These are phyloP conservation scores for Protaetia brevitarsis DNA, from an alignment of 1,140 invertebrate species.

Conservation along the genomic window DNA sequence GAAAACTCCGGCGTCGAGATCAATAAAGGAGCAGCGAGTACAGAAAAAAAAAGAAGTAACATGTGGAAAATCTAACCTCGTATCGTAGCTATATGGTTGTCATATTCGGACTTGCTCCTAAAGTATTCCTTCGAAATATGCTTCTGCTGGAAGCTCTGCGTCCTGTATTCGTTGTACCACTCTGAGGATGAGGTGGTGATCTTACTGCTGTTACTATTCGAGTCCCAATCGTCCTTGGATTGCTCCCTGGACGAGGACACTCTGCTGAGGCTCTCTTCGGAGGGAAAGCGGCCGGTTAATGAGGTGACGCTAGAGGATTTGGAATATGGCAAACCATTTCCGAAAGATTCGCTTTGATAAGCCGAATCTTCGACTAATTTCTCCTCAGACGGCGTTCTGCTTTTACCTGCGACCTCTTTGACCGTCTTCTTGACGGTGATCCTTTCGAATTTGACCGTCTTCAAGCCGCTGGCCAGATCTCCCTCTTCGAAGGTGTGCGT, in stretches of 20 bases:
- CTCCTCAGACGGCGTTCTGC: constrained; percentile 58
- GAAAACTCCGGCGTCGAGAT: not conserved
- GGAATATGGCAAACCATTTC: constrained; percentile 52
- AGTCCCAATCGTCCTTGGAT: constrained; percentile 38
- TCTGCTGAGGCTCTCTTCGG: constrained; percentile 55
- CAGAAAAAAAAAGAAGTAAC: not conserved
- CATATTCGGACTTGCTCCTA: constrained; percentile 75
- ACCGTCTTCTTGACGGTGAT: constrained; percentile 48
- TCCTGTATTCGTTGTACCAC: constrained; percentile 60
- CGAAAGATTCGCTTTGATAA: constrained; percentile 54
- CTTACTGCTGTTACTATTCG: constrained; percentile 40
- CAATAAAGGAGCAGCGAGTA: not conserved
- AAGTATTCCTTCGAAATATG: constrained; percentile 53
- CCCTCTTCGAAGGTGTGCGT: constrained; percentile 62
- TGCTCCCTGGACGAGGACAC: constrained; percentile 40
- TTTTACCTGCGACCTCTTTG: constrained; percentile 34
- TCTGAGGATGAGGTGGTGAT: constrained; percentile 46
- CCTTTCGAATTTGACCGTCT: constrained; percentile 65
- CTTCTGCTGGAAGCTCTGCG: constrained; percentile 55
- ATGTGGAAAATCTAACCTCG: constrained; percentile 64
- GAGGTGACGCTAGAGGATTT: constrained; percentile 49
- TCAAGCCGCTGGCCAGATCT: constrained; percentile 57
- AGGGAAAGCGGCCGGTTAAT: constrained; percentile 53
- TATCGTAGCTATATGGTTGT: constrained; percentile 81
- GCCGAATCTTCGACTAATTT: constrained; percentile 55